Evolutionary conservation across 2,888 invertebrate species (phyloP), one percentile per base, ranked within the genome.

Genomic region (Girardia tigrina): DNA sequence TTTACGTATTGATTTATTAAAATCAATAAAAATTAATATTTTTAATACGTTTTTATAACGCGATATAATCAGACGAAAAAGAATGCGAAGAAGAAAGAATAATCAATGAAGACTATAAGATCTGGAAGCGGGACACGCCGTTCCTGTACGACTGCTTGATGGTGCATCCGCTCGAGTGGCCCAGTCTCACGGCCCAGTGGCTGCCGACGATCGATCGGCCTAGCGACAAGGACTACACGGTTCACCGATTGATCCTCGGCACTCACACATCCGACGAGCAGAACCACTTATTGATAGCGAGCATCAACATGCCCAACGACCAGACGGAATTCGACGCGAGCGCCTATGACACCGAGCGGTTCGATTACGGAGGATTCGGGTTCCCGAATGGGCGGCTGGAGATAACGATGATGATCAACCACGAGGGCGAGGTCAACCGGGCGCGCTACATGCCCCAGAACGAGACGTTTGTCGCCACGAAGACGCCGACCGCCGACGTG

Each of bases 221-320:
- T 72, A 97, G 97, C 83, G 94, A 94, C 74, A 94, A 94, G 83
- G 98, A 98, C 85, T 97, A 95, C 84, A 93, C 95, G 0, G 90
- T 95, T 72, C 98, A 98, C 85, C 89, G 94, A 79, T 87, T 98
- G 74, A 98, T 98, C 81, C 87, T 98, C 78, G 98, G 98, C 72
- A 98, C 98, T 74, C 98, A 99, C 85, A 99, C 98, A 77, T 97
- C 97, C 0, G 98, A 99, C 85, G 98, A 98, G 86, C 98, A 98
- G 84, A 98, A 98, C 85, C 98, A 98, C 85, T 86, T 98, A 78
- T 87, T 99, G 70, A 97, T 99, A 81, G 97, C 97, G 26, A 95
- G 94, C 84, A 94, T 98, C 28, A 94, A 97, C 83, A 87, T 99
- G 76, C 98, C 98, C 0, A 98, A 95, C 85, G 98, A 99, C 86